Conservation (phyloP, 1,140 invertebrate species). For the Aphelinus certus region DNA sequence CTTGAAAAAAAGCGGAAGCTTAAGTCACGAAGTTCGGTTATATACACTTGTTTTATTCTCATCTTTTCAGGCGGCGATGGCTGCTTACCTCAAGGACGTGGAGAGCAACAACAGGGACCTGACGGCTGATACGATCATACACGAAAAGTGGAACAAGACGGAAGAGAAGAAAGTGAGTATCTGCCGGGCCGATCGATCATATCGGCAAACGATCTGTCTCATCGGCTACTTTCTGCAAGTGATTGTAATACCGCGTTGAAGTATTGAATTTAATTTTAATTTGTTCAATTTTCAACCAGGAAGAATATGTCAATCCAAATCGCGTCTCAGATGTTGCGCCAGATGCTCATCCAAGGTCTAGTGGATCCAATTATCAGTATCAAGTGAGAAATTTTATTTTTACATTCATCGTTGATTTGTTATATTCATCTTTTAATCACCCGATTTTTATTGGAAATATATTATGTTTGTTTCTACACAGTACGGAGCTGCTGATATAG, state of each 20-base stretch:
- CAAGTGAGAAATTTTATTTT: conserved; percentile 25
- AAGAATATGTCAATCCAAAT: conserved; percentile 45
- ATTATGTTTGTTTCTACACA: background rate
- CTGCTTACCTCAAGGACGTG: conserved; percentile 83
- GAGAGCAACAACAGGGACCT: conserved; percentile 76
- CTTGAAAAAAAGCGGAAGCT: too few species aligned
- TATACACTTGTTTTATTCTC: background rate
- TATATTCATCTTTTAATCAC: too few species aligned
- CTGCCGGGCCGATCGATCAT: conserved; percentile 1
- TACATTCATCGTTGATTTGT: too few species aligned
- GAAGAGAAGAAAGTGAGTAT: conserved; percentile 36
- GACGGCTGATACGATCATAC: conserved; percentile 68
- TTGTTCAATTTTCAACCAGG: background rate
- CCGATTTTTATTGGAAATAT: background rate
- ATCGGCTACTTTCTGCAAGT: too few species aligned
- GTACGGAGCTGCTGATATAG: conserved; percentile 43
- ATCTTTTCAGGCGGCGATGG: conserved; percentile 75
- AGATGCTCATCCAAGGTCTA: conserved; percentile 39
- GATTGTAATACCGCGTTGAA: too few species aligned
- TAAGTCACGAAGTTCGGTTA: too few species aligned
- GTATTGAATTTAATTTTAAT: too few species aligned
- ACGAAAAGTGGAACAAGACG: conserved; percentile 49
- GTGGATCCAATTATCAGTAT: background rate
- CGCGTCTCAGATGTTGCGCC: conserved; percentile 39
- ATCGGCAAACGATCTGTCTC: too few species aligned